These are phyloP conservation scores for Formica exsecta DNA, from an alignment of 1,140 invertebrate species.

Conservation along the genomic window DNA sequence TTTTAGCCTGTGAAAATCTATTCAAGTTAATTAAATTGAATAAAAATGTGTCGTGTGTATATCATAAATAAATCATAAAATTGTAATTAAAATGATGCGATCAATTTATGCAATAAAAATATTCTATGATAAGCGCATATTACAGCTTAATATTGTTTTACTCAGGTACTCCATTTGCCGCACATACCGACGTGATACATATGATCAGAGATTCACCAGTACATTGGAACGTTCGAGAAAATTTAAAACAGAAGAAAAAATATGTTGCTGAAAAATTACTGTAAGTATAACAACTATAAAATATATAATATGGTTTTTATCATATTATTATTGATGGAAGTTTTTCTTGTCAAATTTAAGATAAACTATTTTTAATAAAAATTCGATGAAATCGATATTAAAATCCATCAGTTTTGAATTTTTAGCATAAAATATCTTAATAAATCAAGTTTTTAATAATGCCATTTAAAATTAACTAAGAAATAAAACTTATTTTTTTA, in stretches of 20 bases:
- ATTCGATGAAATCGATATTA: neutral
- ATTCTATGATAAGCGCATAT: neutral
- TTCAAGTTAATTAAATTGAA: neutral
- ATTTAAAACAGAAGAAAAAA: conserved; percentile 83
- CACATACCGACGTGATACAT: conserved; percentile 67
- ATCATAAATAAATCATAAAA: neutral
- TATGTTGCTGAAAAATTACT: conserved; percentile 81
- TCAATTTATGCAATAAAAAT: neutral
- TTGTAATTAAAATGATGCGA: neutral
- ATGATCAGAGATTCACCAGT: conserved; percentile 79
- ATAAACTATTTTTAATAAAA: neutral
- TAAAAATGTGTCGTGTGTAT: neutral
- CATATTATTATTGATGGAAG: neutral
- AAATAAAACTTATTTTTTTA: neutral
- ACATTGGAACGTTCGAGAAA: conserved; percentile 80
- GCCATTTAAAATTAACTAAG: neutral
- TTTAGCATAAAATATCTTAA: neutral
- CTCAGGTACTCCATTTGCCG: conserved; percentile 78
- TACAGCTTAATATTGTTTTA: conserved; percentile 13
- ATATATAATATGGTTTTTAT: neutral
- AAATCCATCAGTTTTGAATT: neutral
- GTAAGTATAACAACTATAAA: conserved; percentile 72
- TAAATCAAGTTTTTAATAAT: neutral
- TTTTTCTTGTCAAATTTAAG: neutral
- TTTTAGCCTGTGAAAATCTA: neutral